These are phyloP conservation scores for Allobates femoralis DNA, from an alignment of 2,797 vertebrate genomes.

Conservation along the genomic window DNA sequence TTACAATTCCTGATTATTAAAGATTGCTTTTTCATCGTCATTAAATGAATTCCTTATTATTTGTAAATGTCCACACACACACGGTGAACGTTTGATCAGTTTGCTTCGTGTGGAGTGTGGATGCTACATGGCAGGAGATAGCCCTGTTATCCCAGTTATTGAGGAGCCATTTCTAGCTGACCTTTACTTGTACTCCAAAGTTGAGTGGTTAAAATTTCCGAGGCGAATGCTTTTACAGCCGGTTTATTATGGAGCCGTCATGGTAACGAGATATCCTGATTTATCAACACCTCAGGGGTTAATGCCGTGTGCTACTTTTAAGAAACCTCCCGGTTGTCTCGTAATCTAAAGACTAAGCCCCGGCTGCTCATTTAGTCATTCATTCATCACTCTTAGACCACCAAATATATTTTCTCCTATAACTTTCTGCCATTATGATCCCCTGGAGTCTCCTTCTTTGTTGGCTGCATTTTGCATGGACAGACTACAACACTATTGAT, in stretches of 20 bases:
- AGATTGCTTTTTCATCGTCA: neutral
- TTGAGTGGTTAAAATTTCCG: neutral
- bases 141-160: neutral
- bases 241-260: neutral
- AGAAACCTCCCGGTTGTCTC: constrained; percentile 8
- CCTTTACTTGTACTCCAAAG: constrained; percentile 7
- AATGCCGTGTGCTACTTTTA: constrained; percentile 24
- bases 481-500: constrained; percentile 43
- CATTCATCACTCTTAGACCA: constrained; percentile 49
- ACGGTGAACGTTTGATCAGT: neutral
- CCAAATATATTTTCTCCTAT: constrained; percentile 39
- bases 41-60: neutral
- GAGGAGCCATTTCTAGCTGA: constrained; percentile 22
- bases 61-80: neutral
- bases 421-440: constrained; percentile 49
- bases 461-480: constrained; percentile 30
- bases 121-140: neutral
- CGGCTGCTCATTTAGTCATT: constrained; percentile 40
- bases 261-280: neutral
- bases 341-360: constrained; percentile 30
- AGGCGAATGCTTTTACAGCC: neutral
- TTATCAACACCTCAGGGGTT: constrained; percentile 8
- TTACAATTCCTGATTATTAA: no score
- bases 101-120: neutral
- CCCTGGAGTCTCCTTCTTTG: constrained; percentile 22